These are phyloP conservation scores for Callithrix jacchus DNA, from an alignment of 2,113 vertebrate genomes.

Conservation along the genomic window DNA sequence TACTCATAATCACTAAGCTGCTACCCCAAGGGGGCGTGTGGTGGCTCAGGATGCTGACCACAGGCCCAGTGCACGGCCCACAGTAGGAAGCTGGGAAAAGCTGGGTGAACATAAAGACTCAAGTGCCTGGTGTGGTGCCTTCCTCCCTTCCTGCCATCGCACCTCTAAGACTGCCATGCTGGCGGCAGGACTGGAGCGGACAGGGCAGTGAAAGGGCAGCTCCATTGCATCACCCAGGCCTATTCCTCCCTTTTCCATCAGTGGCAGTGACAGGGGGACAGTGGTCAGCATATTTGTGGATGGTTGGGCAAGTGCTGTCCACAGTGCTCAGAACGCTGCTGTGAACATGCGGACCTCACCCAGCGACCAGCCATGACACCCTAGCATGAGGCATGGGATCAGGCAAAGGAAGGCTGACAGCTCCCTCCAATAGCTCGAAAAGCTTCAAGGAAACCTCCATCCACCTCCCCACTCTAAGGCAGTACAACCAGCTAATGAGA, in stretches of 20 bases:
- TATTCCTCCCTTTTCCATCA: not conserved
- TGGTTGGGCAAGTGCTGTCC: accelerated
- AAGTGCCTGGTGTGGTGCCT: accelerated
- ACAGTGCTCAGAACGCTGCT: not conserved
- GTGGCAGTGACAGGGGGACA: accelerated
- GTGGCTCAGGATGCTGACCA: not conserved
- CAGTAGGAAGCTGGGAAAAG: not conserved
- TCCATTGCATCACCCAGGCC: too few species aligned
- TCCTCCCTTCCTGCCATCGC: not conserved
- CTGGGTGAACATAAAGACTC: not conserved
- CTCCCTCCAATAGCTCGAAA: not conserved
- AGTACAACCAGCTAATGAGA: not conserved
- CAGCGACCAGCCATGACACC: not conserved
- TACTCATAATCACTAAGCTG: too few species aligned
- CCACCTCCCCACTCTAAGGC: accelerated
- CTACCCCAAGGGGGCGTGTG: not conserved
- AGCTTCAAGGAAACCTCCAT: not conserved
- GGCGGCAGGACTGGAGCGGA: not conserved
- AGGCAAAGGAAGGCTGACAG: not conserved
- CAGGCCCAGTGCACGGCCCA: not conserved
- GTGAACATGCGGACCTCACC: not conserved
- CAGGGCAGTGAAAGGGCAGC: too few species aligned
- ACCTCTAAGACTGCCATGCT: not conserved
- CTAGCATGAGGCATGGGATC: accelerated
- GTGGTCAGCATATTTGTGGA: accelerated